phyloP scores from a whole-genome alignment of 1,140 invertebrate genomes.

The Drosophila funebris region DNA sequence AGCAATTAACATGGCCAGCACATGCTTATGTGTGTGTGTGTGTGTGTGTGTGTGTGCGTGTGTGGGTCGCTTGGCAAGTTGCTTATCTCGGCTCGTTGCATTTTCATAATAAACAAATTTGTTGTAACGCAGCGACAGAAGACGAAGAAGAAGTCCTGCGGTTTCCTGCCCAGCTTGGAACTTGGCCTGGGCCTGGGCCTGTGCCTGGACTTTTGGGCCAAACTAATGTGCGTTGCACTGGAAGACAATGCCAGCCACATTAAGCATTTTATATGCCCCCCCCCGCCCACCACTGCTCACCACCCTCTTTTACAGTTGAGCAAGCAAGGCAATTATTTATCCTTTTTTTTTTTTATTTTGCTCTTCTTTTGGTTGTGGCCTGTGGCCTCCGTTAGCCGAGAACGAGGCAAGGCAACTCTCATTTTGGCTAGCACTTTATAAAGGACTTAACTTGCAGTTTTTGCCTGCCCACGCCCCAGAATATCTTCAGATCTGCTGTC shows the following conservation, averaged over 20 bases:
- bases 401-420: neutral
- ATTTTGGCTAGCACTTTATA: conserved; percentile 23
- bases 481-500: too few species aligned
- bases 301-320: conserved; percentile 54
- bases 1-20: conserved; percentile 71
- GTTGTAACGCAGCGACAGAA: conserved; percentile 39
- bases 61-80: conserved; percentile 68
- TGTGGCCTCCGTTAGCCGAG: neutral
- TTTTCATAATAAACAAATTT: conserved; percentile 82
- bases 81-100: conserved; percentile 78
- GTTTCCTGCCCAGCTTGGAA: conserved; percentile 26
- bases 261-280: conserved; percentile 46
- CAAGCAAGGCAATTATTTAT: conserved; percentile 81
- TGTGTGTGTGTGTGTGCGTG: conserved; percentile 3
- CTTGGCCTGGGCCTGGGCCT: neutral
- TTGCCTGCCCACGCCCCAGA: conserved; percentile 24
- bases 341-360: conserved; percentile 2
- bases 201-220: conserved; percentile 15
- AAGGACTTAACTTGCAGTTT: conserved; percentile 32
- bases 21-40: neutral
- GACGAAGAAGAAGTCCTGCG: conserved; percentile 19
- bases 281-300: neutral
- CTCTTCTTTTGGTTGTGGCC: neutral
- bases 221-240: conserved; percentile 79
- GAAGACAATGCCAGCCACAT: conserved; percentile 68